Evolutionary conservation across 2,113 vertebrate genomes (phyloP), one percentile per base, ranked within the genome.

Genomic region (Motacilla alba): DNA sequence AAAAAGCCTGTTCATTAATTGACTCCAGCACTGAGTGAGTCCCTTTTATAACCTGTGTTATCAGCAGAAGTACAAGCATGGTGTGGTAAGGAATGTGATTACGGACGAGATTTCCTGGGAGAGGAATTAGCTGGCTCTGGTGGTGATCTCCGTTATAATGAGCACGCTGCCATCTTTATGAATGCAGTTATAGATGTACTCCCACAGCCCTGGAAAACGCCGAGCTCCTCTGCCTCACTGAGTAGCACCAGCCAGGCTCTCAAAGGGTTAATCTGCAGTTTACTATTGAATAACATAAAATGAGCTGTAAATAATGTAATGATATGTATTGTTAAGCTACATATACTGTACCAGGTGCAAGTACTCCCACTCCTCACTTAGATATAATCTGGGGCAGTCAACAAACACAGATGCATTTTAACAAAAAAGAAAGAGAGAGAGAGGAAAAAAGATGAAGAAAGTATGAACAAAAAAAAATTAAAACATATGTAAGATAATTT

Each of bases 361-460:
- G 97, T 97, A 98, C 98, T 98, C 98, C 98, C 98, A 98, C 98
- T 98, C 98, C 97, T 97, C 97, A 98, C 98, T 98, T 98, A 98
- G 98, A 98, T 98, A 97, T 98, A 98, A 97, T 97, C 94, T 98
- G 98, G 97, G 98, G 97, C 98, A 98, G 98, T 98, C 98, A 98
- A 99, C 98, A 99, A 98, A 98, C 98, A 98, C 99, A 99, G 99
- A 99, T 99, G 99, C 98, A 98, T 98, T 98, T 98, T 98, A 98
- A 99, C 98, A 99, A 98, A 98, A 90, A 97, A 97, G 98, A 98
- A 97, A 97, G 82, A 97, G 95, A 97, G 96, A 94, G 94, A 96
- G 83, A 96, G 35, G 35, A 97, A 97, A 97, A 97, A 98, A 93
- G 92, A 98, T 97, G 97, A 98, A 98, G 98, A 96, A 98, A 98